Conservation (phyloP, 1,140 invertebrate genomes). For the Drosophila saltans region DNA sequence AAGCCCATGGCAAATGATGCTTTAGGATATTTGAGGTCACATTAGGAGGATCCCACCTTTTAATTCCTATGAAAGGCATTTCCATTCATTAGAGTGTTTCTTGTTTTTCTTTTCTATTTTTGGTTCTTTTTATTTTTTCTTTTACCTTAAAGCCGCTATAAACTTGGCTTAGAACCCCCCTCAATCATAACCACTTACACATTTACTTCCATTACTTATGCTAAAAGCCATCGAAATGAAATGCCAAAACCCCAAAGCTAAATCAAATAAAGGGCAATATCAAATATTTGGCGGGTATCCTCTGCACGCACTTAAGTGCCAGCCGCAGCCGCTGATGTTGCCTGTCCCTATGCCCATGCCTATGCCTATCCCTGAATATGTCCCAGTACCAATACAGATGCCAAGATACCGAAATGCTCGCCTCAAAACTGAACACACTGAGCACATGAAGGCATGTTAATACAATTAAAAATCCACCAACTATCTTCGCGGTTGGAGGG, state of each 20-base stretch:
- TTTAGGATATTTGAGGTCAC: too few species aligned
- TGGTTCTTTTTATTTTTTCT: not conserved
- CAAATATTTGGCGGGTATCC: conserved; percentile 54
- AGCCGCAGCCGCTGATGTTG: not conserved
- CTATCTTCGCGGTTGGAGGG: conserved; percentile 25
- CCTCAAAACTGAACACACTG: conserved; percentile 15
- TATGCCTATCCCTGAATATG: too few species aligned
- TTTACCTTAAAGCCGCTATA: not conserved
- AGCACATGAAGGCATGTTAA: conserved; percentile 50
- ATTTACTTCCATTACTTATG: conserved; percentile 16
- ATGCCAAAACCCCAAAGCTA: conserved; percentile 36
- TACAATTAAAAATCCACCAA: conserved; percentile 75
- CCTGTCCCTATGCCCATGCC: too few species aligned
- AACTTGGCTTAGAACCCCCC: not conserved
- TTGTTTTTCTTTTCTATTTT: not conserved
- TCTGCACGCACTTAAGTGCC: conserved; percentile 67
- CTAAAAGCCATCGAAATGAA: conserved; percentile 25
- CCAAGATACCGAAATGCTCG: not conserved
- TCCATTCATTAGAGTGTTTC: not conserved
- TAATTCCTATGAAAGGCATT: not conserved
- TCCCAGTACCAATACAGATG: conserved; percentile 1
- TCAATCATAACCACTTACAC: conserved; percentile 9
- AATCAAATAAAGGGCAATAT: conserved; percentile 52
- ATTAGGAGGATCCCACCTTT: not conserved
- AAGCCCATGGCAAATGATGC: too few species aligned